Evolutionary conservation across 2,113 vertebrate genomes (phyloP), one percentile per base, ranked within the genome.

Genomic region (Oplegnathus fasciatus): DNA sequence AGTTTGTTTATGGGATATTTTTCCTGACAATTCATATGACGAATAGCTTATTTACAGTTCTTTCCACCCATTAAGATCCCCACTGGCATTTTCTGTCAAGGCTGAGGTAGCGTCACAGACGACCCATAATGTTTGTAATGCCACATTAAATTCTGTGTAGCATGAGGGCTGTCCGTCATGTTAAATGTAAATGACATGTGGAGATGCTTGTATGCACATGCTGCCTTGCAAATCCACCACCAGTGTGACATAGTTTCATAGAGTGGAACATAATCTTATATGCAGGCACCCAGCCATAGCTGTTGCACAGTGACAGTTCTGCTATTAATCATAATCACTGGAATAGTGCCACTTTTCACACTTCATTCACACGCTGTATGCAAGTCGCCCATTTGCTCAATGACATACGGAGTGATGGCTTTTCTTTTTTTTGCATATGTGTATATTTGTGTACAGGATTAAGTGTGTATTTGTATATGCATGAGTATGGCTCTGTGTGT

Each of bases 261-360:
- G 73, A 89, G 54, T 71, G 73, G 79, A 92, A 44, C 79, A 80
- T 85, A 82, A 90, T 90, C 68, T 82, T 55, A 75, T 55, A 84
- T 78, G 70, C 78, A 82, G 75, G 70, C 67, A 87, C 42, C 83
- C 80, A 86, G 75, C 83, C 80, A 60, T 34, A 55, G 79, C 69
- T 80, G 84, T 71, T 78, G 52, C 46, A 50, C 78, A 40, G 54
- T 85, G 86, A 85, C 92, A 90, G 54, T 72, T 74, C 65, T 64
- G 75, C 84, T 37, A 93, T 94, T 90, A 88, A 93, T 95, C 91
- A 90, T 79, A 75, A 89, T 93, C 89, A 87, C 72, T 68, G 52
- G n/a, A 82, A 75, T 52, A 78, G 34, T 9, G 1, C 46, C 90
- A 90, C 83, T 84, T 89, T 89, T 82, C 62, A 88, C 80, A 84